A percentile compares a stretch with the other conserved stretches of the same genome.
phyloP scores from a whole-genome alignment of 2,888 invertebrate species.

The Drosophila siamana region DNA sequence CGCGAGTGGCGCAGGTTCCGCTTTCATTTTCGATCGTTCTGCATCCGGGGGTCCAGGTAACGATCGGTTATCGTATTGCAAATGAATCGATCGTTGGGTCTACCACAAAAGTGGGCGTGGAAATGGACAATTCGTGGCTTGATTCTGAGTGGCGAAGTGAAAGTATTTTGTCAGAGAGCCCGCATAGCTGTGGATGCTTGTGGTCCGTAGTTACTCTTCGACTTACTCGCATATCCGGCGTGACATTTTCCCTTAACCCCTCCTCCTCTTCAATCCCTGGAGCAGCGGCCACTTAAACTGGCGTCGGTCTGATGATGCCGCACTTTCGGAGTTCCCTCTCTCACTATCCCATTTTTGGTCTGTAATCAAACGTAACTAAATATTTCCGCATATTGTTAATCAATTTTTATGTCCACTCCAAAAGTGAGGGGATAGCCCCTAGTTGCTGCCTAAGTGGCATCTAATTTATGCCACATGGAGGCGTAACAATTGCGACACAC shows the following conservation, averaged over 20 bases:
- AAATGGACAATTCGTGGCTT: conserved; percentile 27
- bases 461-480: conserved; percentile 75
- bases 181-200: conserved; percentile 57
- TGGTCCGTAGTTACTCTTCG: conserved; percentile 15
- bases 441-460: conserved; percentile 60
- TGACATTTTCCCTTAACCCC: conserved; percentile 48
- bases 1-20: conserved; percentile 54
- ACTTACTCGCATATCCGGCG: conserved; percentile 70
- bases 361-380: conserved; percentile 74
- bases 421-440: conserved; percentile 5
- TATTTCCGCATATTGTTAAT: conserved; percentile 75
- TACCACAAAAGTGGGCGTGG: conserved; percentile 44
- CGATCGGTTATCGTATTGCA: conserved; percentile 77
- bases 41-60: conserved; percentile 59
- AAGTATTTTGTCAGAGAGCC: conserved; percentile 44
- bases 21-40: conserved; percentile 39
- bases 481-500: conserved; percentile 63
- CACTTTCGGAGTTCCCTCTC: conserved; percentile 33
- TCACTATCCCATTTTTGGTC: too few relatives aligned
- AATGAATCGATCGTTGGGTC: conserved; percentile 40
- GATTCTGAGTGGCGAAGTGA: conserved; percentile 38
- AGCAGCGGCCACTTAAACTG: conserved; percentile 49
- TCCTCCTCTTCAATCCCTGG: neutral
- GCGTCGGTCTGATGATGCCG: conserved; percentile 47
- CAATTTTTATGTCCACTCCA: conserved; percentile 54